Evolutionary conservation across 2,113 vertebrate genomes (phyloP), one percentile per base, ranked within the genome.

Genomic region (Aviceda subcristata): DNA sequence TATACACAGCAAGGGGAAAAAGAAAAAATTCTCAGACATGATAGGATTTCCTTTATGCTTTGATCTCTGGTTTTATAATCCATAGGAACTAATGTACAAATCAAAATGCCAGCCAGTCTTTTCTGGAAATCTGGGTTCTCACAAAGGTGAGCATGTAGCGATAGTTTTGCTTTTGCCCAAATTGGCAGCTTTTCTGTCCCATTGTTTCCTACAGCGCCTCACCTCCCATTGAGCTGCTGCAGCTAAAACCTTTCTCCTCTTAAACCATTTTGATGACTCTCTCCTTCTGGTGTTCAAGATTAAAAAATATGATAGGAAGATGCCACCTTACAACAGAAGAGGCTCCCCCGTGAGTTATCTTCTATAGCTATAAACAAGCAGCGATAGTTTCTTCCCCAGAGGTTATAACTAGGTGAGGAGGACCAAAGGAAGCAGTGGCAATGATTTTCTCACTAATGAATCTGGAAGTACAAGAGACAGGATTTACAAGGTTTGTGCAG

Each of bases 61-160:
- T 83, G 82, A 75, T 94, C 79, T 95, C 89, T 95, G 68, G 38
- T 77, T 97, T 97, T 71, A 59, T 55, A 95, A 84, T 83, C 39
- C 41, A 7, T 71, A 73, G 69, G 62, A 97, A 67, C 76, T 85
- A 77, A 19, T 72, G 63, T 86, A 88, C 73, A 85, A 48, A 96
- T 94, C 41, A 93, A 93, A 97, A 95, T 68, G 29, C 63, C 89
- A 94, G 36, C 27, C 60, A 72, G 30, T 51, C 55, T 84, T 80
- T 62, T 26, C 36, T 60, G 89, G 66, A 96, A 95, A 85, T 51
- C 77, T 75, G 23, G 15, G 75, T 88, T 86, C 22, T 88, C 17
- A 24, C 1, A 6, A 48, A 91, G 18, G 63, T 32, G 27, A 84
- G 6, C 2, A 0, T 6, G 27, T 23, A 76, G 32, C 9, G 3